Evolutionary conservation across 2,113 vertebrate genomes (phyloP), one percentile per base, ranked within the genome.

Genomic region (Guaruba guarouba): DNA sequence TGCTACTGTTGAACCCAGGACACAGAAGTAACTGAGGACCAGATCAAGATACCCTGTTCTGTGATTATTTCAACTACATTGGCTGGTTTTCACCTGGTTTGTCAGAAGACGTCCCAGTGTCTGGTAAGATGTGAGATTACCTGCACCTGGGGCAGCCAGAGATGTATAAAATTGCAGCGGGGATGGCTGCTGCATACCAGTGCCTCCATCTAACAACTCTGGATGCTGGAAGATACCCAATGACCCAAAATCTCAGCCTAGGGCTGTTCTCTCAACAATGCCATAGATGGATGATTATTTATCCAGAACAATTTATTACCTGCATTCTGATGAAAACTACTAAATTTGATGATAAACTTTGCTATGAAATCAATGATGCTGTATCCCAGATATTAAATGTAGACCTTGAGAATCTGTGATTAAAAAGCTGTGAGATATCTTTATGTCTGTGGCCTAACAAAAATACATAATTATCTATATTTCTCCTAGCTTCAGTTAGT

Each of bases 331-430:
- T 7, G 5, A 81, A 92, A 90, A 75, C 28, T 55, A 88, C 94
- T 92, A 27, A 87, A 64, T 90, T 73, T 69, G 43, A 41, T 88
- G 24, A 63, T 62, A 92, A 94, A 73, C 7, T 66, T 35, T 62
- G 62, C 49, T 74, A 35, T 70, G 41, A 93, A 92, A 93, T 95
- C 88, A 95, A 81, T 94, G 70, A 63, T 63, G 31, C 39, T 51
- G 88, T 81, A 82, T 43, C 22, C 17, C n/a, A 43, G 78, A 91
- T 87, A 88, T 59, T 82, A 85, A 91, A 75, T 29, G 17, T 41
- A 73, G 41, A 66, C 44, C 69, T 88, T 12, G 13, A 85, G 59
- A 91, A 91, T 25, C 87, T 46, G 54, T 57, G 22, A 94, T 86
- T 82, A 85, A 95, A 96, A 89, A 82, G 52, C 66, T 73, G 24